Conservation (phyloP, 1,140 invertebrate genomes). For the Formica exsecta region DNA sequence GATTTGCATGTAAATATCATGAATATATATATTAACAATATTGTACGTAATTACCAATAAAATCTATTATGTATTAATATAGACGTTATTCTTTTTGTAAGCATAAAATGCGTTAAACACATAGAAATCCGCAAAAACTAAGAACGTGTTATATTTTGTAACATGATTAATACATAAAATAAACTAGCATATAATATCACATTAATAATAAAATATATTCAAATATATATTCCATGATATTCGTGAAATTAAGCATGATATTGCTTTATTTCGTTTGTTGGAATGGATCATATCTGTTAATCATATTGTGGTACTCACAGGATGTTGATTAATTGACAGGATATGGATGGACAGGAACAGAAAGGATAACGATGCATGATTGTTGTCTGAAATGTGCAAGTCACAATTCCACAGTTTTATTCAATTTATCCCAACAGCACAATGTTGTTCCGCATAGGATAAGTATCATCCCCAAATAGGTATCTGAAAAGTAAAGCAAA, state of each 20-base stretch:
- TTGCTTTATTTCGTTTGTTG: neutral
- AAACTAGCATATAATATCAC: conserved; percentile 66
- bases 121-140: conserved; percentile 33
- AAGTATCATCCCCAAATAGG: conserved; percentile 84
- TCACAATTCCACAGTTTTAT: conserved; percentile 22
- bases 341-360: neutral
- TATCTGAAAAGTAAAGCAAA: conserved; percentile 80
- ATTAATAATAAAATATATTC: conserved; percentile 57
- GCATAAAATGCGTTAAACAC: conserved; percentile 58
- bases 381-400: neutral
- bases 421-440: conserved; percentile 84
- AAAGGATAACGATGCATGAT: neutral
- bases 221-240: neutral
- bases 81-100: conserved; percentile 65
- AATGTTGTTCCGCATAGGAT: conserved; percentile 85
- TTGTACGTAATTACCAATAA: conserved; percentile 70
- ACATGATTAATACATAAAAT: conserved; percentile 79
- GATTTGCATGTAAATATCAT: conserved; percentile 75
- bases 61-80: conserved; percentile 80
- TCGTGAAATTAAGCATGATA: neutral
- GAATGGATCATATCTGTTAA: neutral
- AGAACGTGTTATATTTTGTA: conserved; percentile 81
- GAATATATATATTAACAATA: conserved; percentile 64
- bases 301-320: conserved; percentile 37
- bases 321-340: conserved; percentile 6